Evolutionary conservation across 1,140 invertebrate genomes (phyloP).

Genomic region (Prorops nasuta): DNA sequence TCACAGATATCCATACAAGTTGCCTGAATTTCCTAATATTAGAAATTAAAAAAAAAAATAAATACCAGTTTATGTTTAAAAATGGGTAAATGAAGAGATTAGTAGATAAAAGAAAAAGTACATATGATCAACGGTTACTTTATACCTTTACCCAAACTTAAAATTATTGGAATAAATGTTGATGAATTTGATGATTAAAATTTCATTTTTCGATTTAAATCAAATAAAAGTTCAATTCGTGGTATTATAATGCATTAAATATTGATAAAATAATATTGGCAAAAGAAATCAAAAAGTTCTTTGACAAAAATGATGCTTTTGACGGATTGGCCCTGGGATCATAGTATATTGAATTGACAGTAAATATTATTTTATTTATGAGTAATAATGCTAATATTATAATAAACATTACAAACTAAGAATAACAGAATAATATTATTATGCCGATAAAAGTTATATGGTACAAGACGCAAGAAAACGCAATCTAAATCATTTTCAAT

Average conservation of each 20-base stretch:
- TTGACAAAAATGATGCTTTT: slow-evolving; percentile 4
- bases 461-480: slow-evolving; percentile 27
- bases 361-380: slow-evolving; percentile 34
- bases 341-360: no score
- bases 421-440: slow-evolving; percentile 30
- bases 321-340: not conserved
- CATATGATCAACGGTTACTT: no score
- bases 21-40: slow-evolving; percentile 56
- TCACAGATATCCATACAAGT: slow-evolving; percentile 66
- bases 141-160: no score
- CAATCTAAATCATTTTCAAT: slow-evolving; percentile 1
- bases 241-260: no score
- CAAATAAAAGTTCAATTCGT: no score
- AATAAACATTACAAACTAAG: slow-evolving; percentile 37
- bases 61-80: no score
- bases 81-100: slow-evolving; percentile 23
- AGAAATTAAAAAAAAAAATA: no score
- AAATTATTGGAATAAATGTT: no score
- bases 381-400: slow-evolving; percentile 28
- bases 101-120: slow-evolving; percentile 7
- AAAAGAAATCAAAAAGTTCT: slow-evolving; percentile 13
- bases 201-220: no score
- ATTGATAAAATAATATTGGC: slow-evolving; percentile 10
- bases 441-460: slow-evolving; percentile 25
- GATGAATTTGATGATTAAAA: no score